Evolutionary conservation across 1,140 invertebrate species (phyloP), one percentile per base, ranked within the genome.

Genomic region (Drosophila athabasca): DNA sequence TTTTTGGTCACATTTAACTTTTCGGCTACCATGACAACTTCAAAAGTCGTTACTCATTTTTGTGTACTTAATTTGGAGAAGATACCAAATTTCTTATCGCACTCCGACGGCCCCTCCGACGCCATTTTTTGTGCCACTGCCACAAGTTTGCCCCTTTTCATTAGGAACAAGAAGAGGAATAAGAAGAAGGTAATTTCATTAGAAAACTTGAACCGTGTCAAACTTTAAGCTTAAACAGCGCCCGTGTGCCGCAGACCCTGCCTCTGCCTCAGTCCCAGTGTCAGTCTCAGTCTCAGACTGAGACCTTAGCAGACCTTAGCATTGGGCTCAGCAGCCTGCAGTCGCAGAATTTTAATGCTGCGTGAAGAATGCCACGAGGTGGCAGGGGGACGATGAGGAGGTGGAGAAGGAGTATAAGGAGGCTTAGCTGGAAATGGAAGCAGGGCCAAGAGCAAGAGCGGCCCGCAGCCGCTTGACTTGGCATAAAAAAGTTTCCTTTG

Each of bases 41-140:
- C 68, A 83, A 80, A 90, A 90, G 87, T 84, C 87, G 90, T 90
- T 90, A 90, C 88, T 90, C 87, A 90, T 90, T 90, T 90, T 74
- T 71, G 83, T 73, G 76, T 80, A 90, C 87, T 90, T 90, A 88
- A 90, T 90, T 90, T 90, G 68, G 57, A 67, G 53, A 41, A 89
- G 84, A 88, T 88, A 89, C 77, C 79, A 77, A 79, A 77, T 88
- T 75, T 55, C 79, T 83, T 88, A 88, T 88, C 83, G 76, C 58
- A 35, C 52, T 31, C 8, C 5, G 35, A 9, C 48, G 13, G 45
- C 57, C 41, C 17, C 39, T 35, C 17, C 39, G 13, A 29, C 7
- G 46, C 48, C 19, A 53, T 51, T 54, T 62, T 62, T 57, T 46
- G 46, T 31, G 61, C 48, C 67, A 44, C 60, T 31, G 61, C 48